phyloP scores from a whole-genome alignment of 2,797 vertebrate species.

The Cichlasoma orientale region DNA sequence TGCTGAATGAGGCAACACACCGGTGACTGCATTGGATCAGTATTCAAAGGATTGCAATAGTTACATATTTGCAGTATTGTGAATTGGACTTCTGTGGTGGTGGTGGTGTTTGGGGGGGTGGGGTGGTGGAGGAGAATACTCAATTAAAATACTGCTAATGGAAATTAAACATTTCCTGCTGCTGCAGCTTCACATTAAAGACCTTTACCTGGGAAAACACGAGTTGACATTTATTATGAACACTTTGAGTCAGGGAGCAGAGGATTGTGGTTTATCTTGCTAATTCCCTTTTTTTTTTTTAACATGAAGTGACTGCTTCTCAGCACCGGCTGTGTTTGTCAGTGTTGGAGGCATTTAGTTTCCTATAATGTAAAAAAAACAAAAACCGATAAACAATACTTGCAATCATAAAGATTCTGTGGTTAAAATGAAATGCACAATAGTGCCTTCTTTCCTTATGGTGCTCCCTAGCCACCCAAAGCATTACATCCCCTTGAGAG shows the following conservation, averaged over 20 bases:
- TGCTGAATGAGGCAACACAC: background rate
- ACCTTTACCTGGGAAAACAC: background rate
- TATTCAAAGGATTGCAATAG: background rate
- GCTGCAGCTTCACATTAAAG: background rate
- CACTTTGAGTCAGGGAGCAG: background rate
- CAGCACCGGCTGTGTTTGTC: background rate
- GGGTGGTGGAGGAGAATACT: background rate
- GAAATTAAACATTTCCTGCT: background rate
- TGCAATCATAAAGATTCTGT: background rate
- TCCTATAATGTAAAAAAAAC: no score
- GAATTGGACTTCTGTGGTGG: background rate
- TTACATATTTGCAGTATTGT: background rate
- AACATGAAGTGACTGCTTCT: background rate
- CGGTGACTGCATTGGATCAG: background rate
- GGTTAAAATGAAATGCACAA: background rate
- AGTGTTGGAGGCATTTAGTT: background rate
- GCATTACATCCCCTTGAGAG: background rate
- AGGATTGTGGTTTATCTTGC: background rate
- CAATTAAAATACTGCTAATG: background rate
- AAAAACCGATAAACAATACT: no score
- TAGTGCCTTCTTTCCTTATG: background rate
- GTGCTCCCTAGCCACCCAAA: background rate
- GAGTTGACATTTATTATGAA: background rate
- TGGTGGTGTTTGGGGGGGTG: background rate
- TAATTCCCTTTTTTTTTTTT: background rate